Conservation (phyloP, 2,113 vertebrate genomes). For the Paramisgurnus dabryanus region DNA sequence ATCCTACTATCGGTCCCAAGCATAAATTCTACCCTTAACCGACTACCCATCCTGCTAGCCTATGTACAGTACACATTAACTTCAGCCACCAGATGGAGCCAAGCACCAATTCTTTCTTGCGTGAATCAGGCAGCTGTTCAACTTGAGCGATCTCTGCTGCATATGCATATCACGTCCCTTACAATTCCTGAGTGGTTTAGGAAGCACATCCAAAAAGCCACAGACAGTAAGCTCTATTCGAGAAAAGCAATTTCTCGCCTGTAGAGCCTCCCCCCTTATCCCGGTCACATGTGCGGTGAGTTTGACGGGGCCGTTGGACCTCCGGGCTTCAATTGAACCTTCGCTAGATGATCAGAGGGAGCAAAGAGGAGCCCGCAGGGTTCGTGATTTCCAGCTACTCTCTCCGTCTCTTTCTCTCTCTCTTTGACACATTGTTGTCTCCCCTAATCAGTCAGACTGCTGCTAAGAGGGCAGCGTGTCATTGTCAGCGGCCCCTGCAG, state of each 20-base stretch:
- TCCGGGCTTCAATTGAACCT: slow-evolving; percentile 9
- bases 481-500: slow-evolving; percentile 54
- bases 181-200: slow-evolving; percentile 50
- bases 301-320: background rate
- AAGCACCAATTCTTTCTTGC: slow-evolving; percentile 33
- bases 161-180: slow-evolving; percentile 49
- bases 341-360: background rate
- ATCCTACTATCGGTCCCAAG: too few relatives aligned
- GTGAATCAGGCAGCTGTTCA: slow-evolving; percentile 10
- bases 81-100: slow-evolving; percentile 51
- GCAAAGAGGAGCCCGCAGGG: slow-evolving; percentile 31
- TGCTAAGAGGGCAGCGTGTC: slow-evolving; percentile 54
- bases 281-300: background rate
- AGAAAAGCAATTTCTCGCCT: slow-evolving; percentile 57
- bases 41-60: background rate
- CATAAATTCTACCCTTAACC: background rate
- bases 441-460: slow-evolving; percentile 41
- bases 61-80: background rate
- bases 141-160: slow-evolving; percentile 42
- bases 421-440: slow-evolving; percentile 37
- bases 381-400: slow-evolving; percentile 36
- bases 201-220: slow-evolving; percentile 50
- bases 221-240: slow-evolving; percentile 52
- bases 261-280: slow-evolving; percentile 43
- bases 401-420: slow-evolving; percentile 21